Conservation (phyloP, 2,888 invertebrate species). For the Pammene aurita region DNA sequence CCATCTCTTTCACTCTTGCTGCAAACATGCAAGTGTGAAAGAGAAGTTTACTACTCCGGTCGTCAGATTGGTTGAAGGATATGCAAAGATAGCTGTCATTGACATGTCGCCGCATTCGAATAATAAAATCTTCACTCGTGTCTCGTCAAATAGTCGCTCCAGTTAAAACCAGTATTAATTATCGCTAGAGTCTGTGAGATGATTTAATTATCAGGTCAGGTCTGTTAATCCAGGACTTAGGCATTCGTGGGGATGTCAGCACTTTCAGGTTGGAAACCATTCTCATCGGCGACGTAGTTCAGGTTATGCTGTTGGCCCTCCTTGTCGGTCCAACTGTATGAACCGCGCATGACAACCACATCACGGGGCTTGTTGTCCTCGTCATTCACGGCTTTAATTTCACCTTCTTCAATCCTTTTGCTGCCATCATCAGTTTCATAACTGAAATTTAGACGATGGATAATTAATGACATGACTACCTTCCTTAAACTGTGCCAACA, state of each 20-base stretch:
- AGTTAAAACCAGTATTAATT: no score
- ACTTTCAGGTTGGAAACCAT: slow-evolving; percentile 85
- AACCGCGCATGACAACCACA: slow-evolving; percentile 84
- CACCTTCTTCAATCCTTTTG: slow-evolving; percentile 76
- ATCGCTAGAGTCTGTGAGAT: no score
- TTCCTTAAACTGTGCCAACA: no score
- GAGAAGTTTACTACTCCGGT: no score
- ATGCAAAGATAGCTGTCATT: no score
- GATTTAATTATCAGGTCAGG: no score
- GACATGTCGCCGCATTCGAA: no score
- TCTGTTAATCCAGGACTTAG: not conserved
- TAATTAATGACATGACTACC: not conserved
- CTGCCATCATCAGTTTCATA: slow-evolving; percentile 84
- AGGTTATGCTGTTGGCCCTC: slow-evolving; percentile 80
- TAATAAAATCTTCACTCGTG: no score
- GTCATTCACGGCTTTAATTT: slow-evolving; percentile 67
- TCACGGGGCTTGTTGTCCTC: slow-evolving; percentile 82
- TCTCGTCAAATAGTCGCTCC: no score
- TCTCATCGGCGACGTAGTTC: slow-evolving; percentile 84
- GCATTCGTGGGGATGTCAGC: slow-evolving; percentile 79
- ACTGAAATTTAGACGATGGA: slow-evolving; percentile 52
- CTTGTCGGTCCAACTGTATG: slow-evolving; percentile 79
- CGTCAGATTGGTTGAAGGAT: no score
- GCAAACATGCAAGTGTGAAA: no score
- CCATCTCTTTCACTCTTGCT: no score